Base-by-base conservation (phyloP, 2,797 vertebrate species). In the Eupleurogrammus muticus region DNA sequence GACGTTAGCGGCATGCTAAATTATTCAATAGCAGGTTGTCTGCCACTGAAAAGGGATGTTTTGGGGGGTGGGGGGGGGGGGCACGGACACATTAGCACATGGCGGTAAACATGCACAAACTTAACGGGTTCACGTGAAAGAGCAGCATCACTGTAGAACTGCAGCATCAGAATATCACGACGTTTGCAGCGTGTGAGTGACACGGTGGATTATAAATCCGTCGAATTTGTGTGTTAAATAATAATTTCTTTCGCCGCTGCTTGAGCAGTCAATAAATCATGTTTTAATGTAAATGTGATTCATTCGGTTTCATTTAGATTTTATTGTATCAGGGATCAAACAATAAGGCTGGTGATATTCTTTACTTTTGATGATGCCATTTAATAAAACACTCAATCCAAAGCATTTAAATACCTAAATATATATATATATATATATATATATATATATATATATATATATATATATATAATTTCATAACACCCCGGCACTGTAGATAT, bases 21-120 rank as follows among this genome's bases (percentile, higher is more conserved):
- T 94, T 92, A 94, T 94, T 92, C 88, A 92, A 84, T 60, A 84
- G 85, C 79, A 64, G 80, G 81, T 87, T 72, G 79, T 87, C 88
- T 86, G 79, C 73, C 79, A 74, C 75, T 80, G 84, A 86, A 85
- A 75, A 74, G 63, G 75, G 83, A 82, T 87, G 28, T 28, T 82
- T 85, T 67, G 17, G 81, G 68, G 72, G 73, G 81, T 79, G 65
- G 50, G 70, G 75, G 81, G 73, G 81, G 76, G 90, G 80, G 84
- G 75, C 83, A 79, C 17, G 19, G 67, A 23, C 58, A 72, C 69
- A 70, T 81, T 73, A 79, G 62, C 70, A 66, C 81, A 74, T 8
- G 36, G 70, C 70, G 20, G 66, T 71, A 79, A 80, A 78, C 75
- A 83, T 67, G 75, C 75, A 50, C 62, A 69, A 35, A 65, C 74